phyloP scores from a whole-genome alignment of 2,113 vertebrate species.

The Varanus komodoensis region DNA sequence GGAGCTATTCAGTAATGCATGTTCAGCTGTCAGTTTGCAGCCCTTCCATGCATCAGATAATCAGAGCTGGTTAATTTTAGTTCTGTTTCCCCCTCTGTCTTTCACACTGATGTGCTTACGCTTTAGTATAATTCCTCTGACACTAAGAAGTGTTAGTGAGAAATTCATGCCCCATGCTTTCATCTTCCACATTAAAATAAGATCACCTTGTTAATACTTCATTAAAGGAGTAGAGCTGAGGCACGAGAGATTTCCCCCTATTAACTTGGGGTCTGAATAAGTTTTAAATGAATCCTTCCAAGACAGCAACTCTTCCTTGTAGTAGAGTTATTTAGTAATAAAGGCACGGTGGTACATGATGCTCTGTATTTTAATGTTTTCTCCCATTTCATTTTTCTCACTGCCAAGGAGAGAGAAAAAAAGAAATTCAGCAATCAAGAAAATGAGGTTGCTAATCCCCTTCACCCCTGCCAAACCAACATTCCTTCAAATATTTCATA shows the following conservation, averaged over 20 bases:
- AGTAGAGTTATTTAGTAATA: constrained; percentile 39
- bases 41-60: neutral
- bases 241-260: neutral
- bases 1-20: neutral
- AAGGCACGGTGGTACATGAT: constrained; percentile 22
- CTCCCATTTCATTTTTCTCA: constrained; percentile 29
- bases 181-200: constrained; percentile 27
- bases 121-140: neutral
- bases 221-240: constrained; percentile 28
- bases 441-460: constrained; percentile 40
- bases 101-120: neutral
- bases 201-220: constrained; percentile 18
- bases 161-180: neutral
- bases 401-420: neutral
- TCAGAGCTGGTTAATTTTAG: constrained; percentile 8
- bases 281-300: constrained; percentile 10
- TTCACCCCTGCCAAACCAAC: constrained; percentile 21
- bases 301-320: constrained; percentile 20
- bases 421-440: constrained; percentile 52
- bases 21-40: neutral
- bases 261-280: constrained; percentile 30
- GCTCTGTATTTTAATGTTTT: constrained; percentile 49
- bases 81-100: neutral
- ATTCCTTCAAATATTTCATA: neutral
- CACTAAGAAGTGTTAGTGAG: constrained; percentile 7